Base-by-base conservation (phyloP, 2,797 vertebrate species). In the Oreochromis mossambicus region DNA sequence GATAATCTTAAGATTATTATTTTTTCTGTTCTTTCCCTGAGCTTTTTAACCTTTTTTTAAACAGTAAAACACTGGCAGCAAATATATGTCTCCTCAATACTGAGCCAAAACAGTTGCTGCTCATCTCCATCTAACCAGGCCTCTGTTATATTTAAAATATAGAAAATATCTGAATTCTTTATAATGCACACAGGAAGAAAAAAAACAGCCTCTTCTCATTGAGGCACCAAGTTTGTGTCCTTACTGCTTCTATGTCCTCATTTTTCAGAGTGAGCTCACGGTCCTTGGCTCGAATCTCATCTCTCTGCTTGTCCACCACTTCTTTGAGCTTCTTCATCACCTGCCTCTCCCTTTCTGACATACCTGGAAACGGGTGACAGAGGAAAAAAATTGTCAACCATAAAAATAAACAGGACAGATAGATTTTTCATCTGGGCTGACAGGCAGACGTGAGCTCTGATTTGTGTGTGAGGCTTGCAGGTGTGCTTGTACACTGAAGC, bases 301-400 rank as follows among this genome's bases (percentile, higher is more conserved):
- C 98, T 5, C 98, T 96, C 93, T 99, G 98, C 87, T 98, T 99
- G 96, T 99, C 98, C 79, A 99, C 98, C 81, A 99, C 98, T 89
- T 99, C 98, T 88, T 99, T 99, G 14, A 99, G 96, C 95, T 98
- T 99, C 96, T 98, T 99, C 98, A 99, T 99, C 95, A 99, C 98
- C 95, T 99, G 98, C 78, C 97, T 94, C 90, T 99, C 98, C 50
- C 98, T 95, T 93, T 99, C 98, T 0, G 98, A 97, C 98, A 99
- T 99, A 79, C 98, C 98, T 98, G 94, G 26, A 2, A 15, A 66
- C 13, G 29, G 86, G 73, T 26, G 73, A 89, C 19, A 43, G 52
- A 68, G 26, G 19, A 9, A 38, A 11, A 4, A 24, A 29, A 13
- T 3, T 8, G 15, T 12, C 8, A 3, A 14, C 4, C 24, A 14